Conservation (phyloP, 2,888 invertebrate genomes). For the Steinernema carpocapsae region DNA sequence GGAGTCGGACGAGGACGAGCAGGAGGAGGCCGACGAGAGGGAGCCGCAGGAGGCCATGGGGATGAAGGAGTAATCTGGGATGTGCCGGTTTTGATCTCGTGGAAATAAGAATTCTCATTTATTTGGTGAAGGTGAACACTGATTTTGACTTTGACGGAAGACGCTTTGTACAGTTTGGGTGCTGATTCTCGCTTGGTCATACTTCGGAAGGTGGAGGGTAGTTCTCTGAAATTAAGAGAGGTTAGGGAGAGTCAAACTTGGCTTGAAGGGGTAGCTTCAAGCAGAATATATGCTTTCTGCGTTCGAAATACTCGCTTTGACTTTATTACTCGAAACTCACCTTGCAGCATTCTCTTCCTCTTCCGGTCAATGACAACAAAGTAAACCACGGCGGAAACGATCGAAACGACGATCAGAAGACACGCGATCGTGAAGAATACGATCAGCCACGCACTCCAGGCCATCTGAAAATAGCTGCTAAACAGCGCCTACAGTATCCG, state of each 20-base stretch:
- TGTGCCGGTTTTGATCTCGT: constrained; percentile 2
- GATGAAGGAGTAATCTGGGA: neutral
- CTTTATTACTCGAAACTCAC: neutral
- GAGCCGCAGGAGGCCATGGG: neutral
- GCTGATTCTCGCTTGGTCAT: neutral
- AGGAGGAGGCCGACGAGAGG: neutral
- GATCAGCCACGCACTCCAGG: constrained; percentile 31
- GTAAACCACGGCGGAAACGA: constrained; percentile 15
- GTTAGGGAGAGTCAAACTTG: neutral
- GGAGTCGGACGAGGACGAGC: constrained; percentile 6
- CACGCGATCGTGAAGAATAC: constrained; percentile 18
- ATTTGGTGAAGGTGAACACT: neutral
- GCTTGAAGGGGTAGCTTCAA: neutral
- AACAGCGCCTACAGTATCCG: no score
- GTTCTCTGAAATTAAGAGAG: neutral
- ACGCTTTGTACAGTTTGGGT: neutral
- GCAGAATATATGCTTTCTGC: neutral
- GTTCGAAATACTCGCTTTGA: no score
- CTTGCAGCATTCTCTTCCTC: neutral
- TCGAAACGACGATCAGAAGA: neutral
- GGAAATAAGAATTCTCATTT: neutral
- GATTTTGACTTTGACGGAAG: neutral
- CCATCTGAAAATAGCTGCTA: constrained; percentile 17
- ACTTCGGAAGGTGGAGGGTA: constrained; percentile 26
- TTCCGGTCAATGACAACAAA: constrained; percentile 4